Base-by-base conservation (phyloP, 2,888 invertebrate genomes). In the Asteroscopus sphinx region DNA sequence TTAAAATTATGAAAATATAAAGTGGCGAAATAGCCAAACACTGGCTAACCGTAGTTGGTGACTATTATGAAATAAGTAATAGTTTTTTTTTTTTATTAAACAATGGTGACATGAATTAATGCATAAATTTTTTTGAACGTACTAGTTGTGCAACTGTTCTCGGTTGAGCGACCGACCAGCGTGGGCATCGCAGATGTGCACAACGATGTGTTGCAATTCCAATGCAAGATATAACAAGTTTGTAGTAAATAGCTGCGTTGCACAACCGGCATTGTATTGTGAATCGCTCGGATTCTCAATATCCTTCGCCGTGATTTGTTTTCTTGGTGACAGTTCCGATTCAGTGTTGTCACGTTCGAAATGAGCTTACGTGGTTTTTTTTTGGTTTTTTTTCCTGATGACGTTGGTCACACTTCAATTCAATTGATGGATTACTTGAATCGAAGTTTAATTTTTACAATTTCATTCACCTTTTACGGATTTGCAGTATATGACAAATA, bases 201-300 rank as follows among this genome's bases (percentile, higher is more conserved):
- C 73, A 63, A 64, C 66, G 47, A 60, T 61, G 63, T 82, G 76
- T 82, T 77, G 83, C 77, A 83, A 83, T 70, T 69, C 70, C 79
- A 81, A 65, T 81, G 76, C 78, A 68, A 71, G 69, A 71, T 70
- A 77, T 77, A 78, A 75, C 73, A 72, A 74, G 65, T 62, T 47
- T 68, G 70, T 72, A 57, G 69, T 76, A 76, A 77, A 78, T 74
- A 76, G 61, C 46, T 40, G 30, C 33, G 55, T 83, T 81, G 58
- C 65, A 70, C 58, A 83, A 82, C 70, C 39, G 25, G 66, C 76
- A 74, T 79, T 83, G 77, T 79, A 77, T 73, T 70, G 66, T 68
- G 49, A 76, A 75, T 61, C 59, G 48, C 39, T 53, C 41, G 51
- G 67, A 75, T 70, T 74, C 64, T 66, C 73, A 54, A 42, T 17